Conservation (phyloP, 2,888 invertebrate species). For the Hecatera dysodea region DNA sequence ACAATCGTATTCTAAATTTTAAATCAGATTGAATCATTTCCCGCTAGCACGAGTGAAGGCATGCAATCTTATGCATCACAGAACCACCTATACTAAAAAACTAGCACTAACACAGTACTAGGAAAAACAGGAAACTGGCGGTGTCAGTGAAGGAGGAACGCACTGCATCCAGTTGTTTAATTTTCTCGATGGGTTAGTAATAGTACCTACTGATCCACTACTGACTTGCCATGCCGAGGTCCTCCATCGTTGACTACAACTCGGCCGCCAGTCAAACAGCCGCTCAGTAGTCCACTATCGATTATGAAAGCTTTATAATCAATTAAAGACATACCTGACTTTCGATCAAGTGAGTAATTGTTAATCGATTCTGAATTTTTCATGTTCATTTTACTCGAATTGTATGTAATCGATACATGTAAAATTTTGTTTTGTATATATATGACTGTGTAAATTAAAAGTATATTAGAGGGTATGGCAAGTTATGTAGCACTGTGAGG, state of each 20-base stretch:
- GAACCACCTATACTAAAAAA: not conserved
- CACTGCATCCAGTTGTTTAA: slow-evolving; percentile 11
- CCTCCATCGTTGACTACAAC: slow-evolving; percentile 16
- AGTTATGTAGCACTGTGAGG: slow-evolving; percentile 39
- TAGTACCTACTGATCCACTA: slow-evolving; percentile 32
- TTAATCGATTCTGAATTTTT: slow-evolving; percentile 37
- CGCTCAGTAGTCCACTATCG: slow-evolving; percentile 14
- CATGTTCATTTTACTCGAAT: slow-evolving; percentile 49
- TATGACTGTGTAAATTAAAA: slow-evolving; percentile 32
- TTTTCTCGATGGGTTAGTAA: slow-evolving; percentile 17
- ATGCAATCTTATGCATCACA: not conserved
- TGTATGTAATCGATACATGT: slow-evolving; percentile 42
- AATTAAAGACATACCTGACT: slow-evolving; percentile 31
- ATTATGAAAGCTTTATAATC: slow-evolving; percentile 12
- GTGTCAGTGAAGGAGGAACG: not conserved
- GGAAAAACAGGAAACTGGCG: not conserved
- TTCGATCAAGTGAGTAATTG: slow-evolving; percentile 26
- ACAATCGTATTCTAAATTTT: no score
- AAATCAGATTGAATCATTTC: no score
- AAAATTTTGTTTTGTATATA: slow-evolving; percentile 35
- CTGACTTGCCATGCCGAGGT: slow-evolving; percentile 46
- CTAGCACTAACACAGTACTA: not conserved
- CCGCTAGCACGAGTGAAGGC: no score
- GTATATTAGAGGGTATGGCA: slow-evolving; percentile 46
- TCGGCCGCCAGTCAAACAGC: slow-evolving; percentile 28